Base-by-base conservation (phyloP, 2,797 vertebrate species). In the Myiotriccus ornatus region DNA sequence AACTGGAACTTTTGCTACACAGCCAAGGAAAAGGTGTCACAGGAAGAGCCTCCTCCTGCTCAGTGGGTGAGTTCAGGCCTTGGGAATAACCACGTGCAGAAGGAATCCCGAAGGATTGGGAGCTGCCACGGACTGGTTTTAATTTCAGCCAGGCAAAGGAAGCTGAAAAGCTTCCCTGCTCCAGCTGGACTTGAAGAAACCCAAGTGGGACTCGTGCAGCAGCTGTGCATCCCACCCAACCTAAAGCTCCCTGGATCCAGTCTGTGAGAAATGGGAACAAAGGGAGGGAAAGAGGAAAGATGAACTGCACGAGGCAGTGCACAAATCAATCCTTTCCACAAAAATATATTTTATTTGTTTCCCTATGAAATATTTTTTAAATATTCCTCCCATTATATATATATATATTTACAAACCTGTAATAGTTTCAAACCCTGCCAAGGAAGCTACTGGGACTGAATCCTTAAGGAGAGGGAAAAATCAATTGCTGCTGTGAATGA, bases 401-500 rank as follows among this genome's bases (percentile, higher is more conserved):
- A 59, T n/a, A 53, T 90, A 37, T 73, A 87, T 91, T 81, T 70
- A 82, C 37, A 83, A 87, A 69, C 73, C 81, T 80, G 39, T 59
- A 82, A 71, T 14, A 82, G 65, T 79, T 57, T 79, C 75, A 52
- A 74, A 89, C 35, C 60, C 73, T 92, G 93, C 65, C 84, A 93
- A 84, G 70, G 92, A 89, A 68, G 63, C 84, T 27, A 55, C 90
- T 87, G 77, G 70, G 39, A 71, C 6, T 37, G 44, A 92, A 93
- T 84, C 70, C 85, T 85, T 65, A 49, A 80, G 79, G 65, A 73
- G 64, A 60, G 11, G 52, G 32, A 24, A 84, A 96, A 96, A 93
- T 89, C 93, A 91, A 90, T 47, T 22, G 86, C 76, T 90, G 65
- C 64, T 74, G 75, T 64, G 74, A 87, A 78, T 30, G 79, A 91